Base-by-base conservation (phyloP, 2,113 vertebrate genomes). In the Athene cunicularia region DNA sequence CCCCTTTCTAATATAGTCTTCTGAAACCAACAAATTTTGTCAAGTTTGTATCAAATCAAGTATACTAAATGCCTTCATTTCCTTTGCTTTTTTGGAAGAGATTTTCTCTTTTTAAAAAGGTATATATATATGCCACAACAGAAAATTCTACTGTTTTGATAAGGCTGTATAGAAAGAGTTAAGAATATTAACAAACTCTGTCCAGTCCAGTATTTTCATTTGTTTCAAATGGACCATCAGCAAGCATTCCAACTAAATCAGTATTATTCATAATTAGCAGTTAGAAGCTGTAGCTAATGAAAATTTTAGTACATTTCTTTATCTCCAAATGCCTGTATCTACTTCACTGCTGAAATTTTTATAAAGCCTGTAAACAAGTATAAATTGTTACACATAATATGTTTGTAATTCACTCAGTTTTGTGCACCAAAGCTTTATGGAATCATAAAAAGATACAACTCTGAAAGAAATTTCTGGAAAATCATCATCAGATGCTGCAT, bases 281-380 rank as follows among this genome's bases (percentile, higher is more conserved):
- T 91, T 84, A 87, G 88, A 95, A 95, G 76, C 75, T 63, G 68
- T 26, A 84, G 73, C 86, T 97, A 96, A 96, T 97, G 88, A 96
- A 95, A 96, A 95, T 96, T 96, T 97, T 94, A 97, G 80, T 86
- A 90, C 80, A 64, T 75, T 95, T 95, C 90, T 95, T 95, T 79
- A 92, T 94, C 56, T 96, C 75, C 58, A 73, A 92, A 97, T 95
- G 86, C 76, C 80, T 72, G 73, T 89, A 72, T 81, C 77, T 75
- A 89, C 64, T 95, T 93, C 91, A 68, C 91, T 94, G 89, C 93
- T 97, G 52, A 96, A 96, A 97, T 93, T 96, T 95, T 97, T 95
- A 97, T 96, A 96, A 96, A 93, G 92, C 60, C 80, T 71, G 43
- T 86, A 93, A 93, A 97, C 72, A 92, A 95, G 68, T 74, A 93